Percentiles rank a stretch among this genome's conserved stretches.
These are phyloP conservation scores for Pteria penguin DNA, from an alignment of 2,888 invertebrate genomes.

Conservation along the genomic window DNA sequence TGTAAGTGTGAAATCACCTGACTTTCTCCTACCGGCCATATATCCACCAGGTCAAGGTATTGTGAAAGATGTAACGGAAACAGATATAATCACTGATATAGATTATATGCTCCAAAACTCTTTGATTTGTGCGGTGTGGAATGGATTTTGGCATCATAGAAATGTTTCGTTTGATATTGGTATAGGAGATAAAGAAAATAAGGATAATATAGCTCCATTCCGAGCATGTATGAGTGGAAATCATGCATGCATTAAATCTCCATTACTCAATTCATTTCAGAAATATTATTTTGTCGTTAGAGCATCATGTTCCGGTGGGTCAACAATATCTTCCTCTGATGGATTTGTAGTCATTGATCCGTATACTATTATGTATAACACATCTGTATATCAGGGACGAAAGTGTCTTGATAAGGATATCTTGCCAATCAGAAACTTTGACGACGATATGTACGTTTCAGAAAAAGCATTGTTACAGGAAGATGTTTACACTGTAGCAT, in stretches of 20 bases:
- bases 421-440: too few relatives aligned
- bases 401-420: too few relatives aligned
- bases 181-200: slow-evolving; percentile 13
- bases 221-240: neutral
- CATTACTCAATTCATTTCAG: neutral
- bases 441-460: too few relatives aligned
- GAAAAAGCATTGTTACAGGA: too few relatives aligned
- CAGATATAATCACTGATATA: neutral
- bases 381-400: too few relatives aligned
- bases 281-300: slow-evolving; percentile 21
- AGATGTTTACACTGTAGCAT: too few relatives aligned
- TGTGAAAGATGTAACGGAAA: slow-evolving; percentile 34
- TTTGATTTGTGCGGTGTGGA: slow-evolving; percentile 24
- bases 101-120: slow-evolving; percentile 11
- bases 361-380: neutral
- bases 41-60: slow-evolving; percentile 52
- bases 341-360: slow-evolving; percentile 27
- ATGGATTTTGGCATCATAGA: slow-evolving; percentile 38
- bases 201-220: slow-evolving; percentile 15
- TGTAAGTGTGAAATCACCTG: slow-evolving; percentile 24
- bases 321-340: slow-evolving; percentile 21
- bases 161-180: slow-evolving; percentile 31
- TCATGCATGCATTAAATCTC: neutral
- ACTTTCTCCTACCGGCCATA: slow-evolving; percentile 44
- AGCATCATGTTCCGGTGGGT: slow-evolving; percentile 31